Evolutionary conservation across 2,888 invertebrate genomes (phyloP).

Genomic region (Cataglyphis altisquamis): DNA sequence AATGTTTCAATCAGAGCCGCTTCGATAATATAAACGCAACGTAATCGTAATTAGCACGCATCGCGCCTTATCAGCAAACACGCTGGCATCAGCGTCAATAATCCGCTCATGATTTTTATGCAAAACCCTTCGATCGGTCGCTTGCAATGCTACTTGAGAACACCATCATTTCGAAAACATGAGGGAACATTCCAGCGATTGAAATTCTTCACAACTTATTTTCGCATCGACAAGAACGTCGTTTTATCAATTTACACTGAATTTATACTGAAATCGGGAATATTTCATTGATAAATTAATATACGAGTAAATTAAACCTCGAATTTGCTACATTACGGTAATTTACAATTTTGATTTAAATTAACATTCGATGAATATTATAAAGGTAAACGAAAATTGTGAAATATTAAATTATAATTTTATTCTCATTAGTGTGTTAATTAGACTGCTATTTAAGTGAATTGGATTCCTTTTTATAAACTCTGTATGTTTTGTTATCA

Average conservation of each 20-base stretch:
- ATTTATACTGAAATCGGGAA: not conserved
- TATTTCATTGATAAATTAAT: conserved; percentile 2
- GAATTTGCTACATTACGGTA: not conserved
- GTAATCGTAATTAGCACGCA: conserved; percentile 58
- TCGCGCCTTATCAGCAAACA: conserved; percentile 39
- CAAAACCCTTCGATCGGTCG: not conserved
- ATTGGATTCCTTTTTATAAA: not conserved
- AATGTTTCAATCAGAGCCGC: conserved; percentile 55
- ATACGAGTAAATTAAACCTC: not conserved
- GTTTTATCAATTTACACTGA: not conserved
- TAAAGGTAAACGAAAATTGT: not conserved
- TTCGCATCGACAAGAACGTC: not conserved
- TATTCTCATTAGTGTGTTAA: not conserved
- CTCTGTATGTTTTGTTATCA: not conserved
- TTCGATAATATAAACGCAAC: conserved; percentile 57
- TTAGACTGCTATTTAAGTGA: not conserved
- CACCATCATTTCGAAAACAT: not conserved
- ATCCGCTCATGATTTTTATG: conserved; percentile 5
- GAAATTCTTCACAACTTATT: not conserved
- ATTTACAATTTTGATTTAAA: conserved; percentile 5
- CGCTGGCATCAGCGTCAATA: conserved; percentile 30
- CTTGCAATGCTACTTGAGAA: conserved; percentile 1
- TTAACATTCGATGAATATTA: not conserved
- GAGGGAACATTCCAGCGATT: not conserved
- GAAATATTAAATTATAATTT: not conserved